A percentile compares a stretch with the other conserved stretches of the same genome.
These are phyloP conservation scores for Euura saliciscinereae DNA, from an alignment of 1,140 invertebrate species.

Conservation along the genomic window DNA sequence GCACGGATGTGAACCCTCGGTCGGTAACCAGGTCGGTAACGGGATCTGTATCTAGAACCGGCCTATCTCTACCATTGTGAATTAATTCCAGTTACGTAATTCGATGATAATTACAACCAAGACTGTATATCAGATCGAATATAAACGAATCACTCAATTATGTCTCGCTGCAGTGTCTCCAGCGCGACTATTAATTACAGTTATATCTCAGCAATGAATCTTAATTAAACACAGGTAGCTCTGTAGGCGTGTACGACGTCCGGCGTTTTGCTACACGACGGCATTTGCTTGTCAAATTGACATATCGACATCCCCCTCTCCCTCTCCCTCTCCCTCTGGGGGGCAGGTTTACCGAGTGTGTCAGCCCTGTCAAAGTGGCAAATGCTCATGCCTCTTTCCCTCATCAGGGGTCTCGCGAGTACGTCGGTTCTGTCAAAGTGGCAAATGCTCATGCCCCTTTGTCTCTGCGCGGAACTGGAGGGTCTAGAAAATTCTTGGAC, in stretches of 20 bases:
- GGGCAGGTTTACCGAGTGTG: constrained; percentile 28
- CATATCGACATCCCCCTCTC: constrained; percentile 46
- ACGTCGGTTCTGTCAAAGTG: constrained; percentile 43
- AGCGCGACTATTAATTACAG: too few relatives aligned
- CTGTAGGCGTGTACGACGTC: constrained; percentile 47
- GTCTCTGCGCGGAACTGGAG: constrained; percentile 19
- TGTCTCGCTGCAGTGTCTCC: too few relatives aligned
- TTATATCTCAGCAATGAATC: background rate
- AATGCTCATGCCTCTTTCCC: constrained; percentile 48
- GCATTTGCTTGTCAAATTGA: constrained; percentile 47
- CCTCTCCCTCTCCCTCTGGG: constrained; percentile 42
- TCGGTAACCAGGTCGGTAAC: too few relatives aligned
- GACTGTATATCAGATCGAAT: too few relatives aligned
- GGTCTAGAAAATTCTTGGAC: constrained; percentile 21
- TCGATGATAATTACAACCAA: too few relatives aligned
- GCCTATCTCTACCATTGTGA: too few relatives aligned
- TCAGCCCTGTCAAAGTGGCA: constrained; percentile 46
- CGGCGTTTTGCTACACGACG: constrained; percentile 43
- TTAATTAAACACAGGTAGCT: constrained; percentile 45
- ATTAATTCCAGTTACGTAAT: too few relatives aligned
- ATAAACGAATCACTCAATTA: too few relatives aligned
- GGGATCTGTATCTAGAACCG: too few relatives aligned
- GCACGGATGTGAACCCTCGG: too few relatives aligned
- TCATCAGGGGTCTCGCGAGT: constrained; percentile 31
- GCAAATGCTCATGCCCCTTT: constrained; percentile 31